Conservation (phyloP, 2,888 invertebrate species). For the Miltochrista miniata region DNA sequence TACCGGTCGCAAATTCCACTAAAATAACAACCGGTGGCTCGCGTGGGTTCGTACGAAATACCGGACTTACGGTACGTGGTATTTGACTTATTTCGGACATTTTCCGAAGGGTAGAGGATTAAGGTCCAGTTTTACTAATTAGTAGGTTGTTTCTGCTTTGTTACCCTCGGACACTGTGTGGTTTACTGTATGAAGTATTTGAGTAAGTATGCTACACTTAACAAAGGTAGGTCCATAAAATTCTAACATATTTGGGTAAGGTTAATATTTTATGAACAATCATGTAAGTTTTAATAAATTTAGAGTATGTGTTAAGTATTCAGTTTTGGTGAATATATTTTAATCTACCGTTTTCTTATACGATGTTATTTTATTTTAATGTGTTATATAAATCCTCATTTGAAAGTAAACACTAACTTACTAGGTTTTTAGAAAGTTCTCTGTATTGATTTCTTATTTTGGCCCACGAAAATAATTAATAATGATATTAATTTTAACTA, state of each 20-base stretch:
- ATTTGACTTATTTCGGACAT: constrained; percentile 32
- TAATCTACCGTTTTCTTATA: too few species aligned
- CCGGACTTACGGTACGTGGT: constrained; percentile 27
- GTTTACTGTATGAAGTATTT: constrained; percentile 9
- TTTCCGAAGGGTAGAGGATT: constrained; percentile 15
- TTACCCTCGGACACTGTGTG: constrained; percentile 3
- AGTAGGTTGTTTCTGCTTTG: constrained; percentile 13
- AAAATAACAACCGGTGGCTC: constrained; percentile 41
- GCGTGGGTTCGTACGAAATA: constrained; percentile 29
- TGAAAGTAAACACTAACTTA: too few species aligned
- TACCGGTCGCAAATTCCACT: constrained; percentile 41
- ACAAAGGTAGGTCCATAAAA: not conserved
- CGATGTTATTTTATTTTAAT: too few species aligned
- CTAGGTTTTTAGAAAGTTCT: too few species aligned
- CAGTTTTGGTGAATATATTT: too few species aligned
- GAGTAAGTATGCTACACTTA: constrained; percentile 8
- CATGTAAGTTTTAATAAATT: too few species aligned
- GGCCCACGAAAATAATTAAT: too few species aligned
- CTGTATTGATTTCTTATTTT: too few species aligned
- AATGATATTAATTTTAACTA: not conserved
- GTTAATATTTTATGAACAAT: too few species aligned
- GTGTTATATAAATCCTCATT: too few species aligned
- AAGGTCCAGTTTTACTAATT: constrained; percentile 25
- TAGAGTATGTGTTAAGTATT: too few species aligned
- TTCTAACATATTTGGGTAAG: not conserved